These are phyloP conservation scores for Paraescarpia echinospica DNA, from an alignment of 1,140 invertebrate genomes.

Conservation along the genomic window DNA sequence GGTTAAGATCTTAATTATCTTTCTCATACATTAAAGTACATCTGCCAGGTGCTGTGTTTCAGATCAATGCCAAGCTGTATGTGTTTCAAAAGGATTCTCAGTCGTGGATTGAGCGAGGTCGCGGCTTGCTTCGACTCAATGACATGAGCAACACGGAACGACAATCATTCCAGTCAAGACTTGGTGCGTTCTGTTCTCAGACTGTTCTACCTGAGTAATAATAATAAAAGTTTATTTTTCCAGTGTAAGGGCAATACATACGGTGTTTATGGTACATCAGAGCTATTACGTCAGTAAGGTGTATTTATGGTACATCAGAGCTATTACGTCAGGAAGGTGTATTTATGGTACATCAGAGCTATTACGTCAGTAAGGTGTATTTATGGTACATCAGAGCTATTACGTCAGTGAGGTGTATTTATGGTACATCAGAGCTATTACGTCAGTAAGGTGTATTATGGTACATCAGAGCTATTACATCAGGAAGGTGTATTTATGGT, in stretches of 20 bases:
- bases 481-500: background rate
- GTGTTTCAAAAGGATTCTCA: conserved; percentile 74
- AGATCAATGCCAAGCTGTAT: conserved; percentile 88
- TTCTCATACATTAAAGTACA: background rate
- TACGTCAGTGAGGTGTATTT: too few species aligned
- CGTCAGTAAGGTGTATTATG: too few species aligned
- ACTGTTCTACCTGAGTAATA: too few species aligned
- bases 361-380: too few species aligned
- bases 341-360: background rate
- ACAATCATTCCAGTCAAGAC: conserved; percentile 50
- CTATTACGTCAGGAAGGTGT: too few species aligned
- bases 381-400: background rate
- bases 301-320: background rate
- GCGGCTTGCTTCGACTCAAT: conserved; percentile 85
- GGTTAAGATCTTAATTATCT: too few species aligned
- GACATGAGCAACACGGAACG: conserved; percentile 42
- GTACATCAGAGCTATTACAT: too few species aligned
- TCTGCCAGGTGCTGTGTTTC: conserved; percentile 37
- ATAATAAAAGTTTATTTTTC: too few species aligned
- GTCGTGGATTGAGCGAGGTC: conserved; percentile 85
- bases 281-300: too few species aligned
- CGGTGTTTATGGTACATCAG: background rate
- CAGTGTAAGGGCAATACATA: background rate
- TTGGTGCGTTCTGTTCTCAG: conserved; percentile 41
- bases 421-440: too few species aligned